Evolutionary conservation across 2,888 invertebrate genomes (phyloP).

Genomic region (Macrosiphum euphorbiae): DNA sequence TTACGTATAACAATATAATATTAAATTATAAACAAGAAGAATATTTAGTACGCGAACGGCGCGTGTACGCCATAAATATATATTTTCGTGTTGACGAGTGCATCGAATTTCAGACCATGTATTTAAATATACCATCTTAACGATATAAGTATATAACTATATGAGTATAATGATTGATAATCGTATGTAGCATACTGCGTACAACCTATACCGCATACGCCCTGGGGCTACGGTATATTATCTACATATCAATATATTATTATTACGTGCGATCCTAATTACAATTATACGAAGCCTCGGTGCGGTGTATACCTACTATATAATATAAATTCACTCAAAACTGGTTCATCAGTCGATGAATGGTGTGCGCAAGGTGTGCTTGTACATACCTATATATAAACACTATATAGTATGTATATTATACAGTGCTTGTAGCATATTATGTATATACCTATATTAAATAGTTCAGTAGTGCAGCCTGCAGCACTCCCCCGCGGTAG

Average conservation of each 20-base stretch:
- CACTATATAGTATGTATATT: not conserved
- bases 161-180: not conserved
- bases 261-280: not conserved
- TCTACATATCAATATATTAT: not conserved
- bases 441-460: not conserved
- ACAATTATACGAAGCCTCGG: not conserved
- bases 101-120: not conserved
- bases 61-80: not conserved
- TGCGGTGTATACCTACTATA: not conserved
- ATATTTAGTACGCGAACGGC: not conserved
- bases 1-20: not conserved
- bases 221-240: not conserved
- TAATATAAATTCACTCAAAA: not conserved
- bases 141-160: not conserved
- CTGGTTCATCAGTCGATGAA: slow-evolving; percentile 21
- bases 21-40: not conserved
- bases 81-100: not conserved
- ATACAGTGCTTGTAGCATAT: not conserved
- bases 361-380: slow-evolving; percentile 24
- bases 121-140: not conserved
- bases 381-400: not conserved
- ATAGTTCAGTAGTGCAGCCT: not conserved
- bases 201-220: not conserved
- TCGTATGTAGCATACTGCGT: not conserved
- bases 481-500: slow-evolving; percentile 10